A percentile compares a stretch with the other conserved stretches of the same genome.
These are phyloP conservation scores for Cerceris rybyensis DNA, from an alignment of 2,888 invertebrate genomes.

Conservation along the genomic window DNA sequence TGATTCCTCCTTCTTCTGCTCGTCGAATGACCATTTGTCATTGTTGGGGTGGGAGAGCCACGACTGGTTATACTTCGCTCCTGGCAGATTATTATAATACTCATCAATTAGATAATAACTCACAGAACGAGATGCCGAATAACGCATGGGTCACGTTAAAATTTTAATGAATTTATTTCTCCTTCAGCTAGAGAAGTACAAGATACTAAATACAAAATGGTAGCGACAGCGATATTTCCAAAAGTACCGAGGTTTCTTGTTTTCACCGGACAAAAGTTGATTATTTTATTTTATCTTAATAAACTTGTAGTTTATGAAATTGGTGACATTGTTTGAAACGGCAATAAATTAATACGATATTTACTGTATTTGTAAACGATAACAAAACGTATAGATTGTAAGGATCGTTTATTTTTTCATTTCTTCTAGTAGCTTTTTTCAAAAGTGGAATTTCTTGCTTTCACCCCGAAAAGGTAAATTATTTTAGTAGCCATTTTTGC, in stretches of 20 bases:
- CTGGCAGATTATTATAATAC: background rate
- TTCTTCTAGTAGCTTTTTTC: too few species aligned
- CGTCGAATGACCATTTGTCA: slow-evolving; percentile 2
- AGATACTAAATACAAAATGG: background rate
- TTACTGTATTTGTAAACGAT: background rate
- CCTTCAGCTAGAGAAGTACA: background rate
- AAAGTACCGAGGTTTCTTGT: too few species aligned
- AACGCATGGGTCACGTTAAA: background rate
- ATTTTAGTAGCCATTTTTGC: too few species aligned
- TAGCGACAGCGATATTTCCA: background rate
- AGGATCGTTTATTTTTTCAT: background rate
- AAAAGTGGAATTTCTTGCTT: too few species aligned
- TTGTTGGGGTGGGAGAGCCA: background rate
- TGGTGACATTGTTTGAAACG: too few species aligned
- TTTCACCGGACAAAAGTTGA: too few species aligned
- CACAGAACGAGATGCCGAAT: background rate
- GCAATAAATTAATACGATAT: too few species aligned
- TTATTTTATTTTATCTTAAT: too few species aligned
- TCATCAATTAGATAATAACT: slow-evolving; percentile 20
- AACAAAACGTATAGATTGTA: background rate
- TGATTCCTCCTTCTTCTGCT: slow-evolving; percentile 38
- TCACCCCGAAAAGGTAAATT: too few species aligned
- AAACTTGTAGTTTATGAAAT: too few species aligned
- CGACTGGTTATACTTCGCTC: slow-evolving; percentile 10
- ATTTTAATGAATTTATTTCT: background rate